Conservation (phyloP, 2,113 vertebrate species). For the Hepsetus odoe region DNA sequence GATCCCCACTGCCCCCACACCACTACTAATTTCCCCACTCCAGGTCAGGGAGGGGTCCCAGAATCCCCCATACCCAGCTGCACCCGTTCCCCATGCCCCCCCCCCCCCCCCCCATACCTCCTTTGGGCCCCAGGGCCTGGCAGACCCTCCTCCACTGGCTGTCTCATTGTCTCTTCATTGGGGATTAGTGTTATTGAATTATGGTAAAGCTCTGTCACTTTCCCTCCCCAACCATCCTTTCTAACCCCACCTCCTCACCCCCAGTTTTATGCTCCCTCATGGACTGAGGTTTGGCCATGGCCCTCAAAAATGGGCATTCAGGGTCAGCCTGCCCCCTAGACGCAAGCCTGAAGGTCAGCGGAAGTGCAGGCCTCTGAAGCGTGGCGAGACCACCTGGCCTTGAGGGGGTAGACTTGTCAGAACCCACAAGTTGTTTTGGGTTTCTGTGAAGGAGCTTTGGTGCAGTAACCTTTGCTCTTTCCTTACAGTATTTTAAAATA, state of each 20-base stretch:
- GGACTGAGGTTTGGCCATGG: not conserved
- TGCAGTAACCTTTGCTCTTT: not conserved
- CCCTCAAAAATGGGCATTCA: constrained; percentile 1
- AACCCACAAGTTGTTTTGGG: constrained; percentile 17
- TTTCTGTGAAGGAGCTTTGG: not conserved
- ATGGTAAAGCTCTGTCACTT: constrained; percentile 60
- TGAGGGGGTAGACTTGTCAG: not conserved
- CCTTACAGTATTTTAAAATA: too few species aligned
- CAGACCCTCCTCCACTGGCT: constrained; percentile 56
- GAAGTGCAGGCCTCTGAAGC: constrained; percentile 56
- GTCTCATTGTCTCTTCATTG: constrained; percentile 72
- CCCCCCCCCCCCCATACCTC: constrained; percentile 26
- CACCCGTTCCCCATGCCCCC: constrained; percentile 64
- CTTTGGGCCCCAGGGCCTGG: constrained; percentile 55
- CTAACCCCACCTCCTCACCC: constrained; percentile 3
- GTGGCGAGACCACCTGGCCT: constrained; percentile 43
- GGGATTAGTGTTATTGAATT: constrained; percentile 82
- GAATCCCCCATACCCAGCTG: constrained; percentile 60
- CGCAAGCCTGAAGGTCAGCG: constrained; percentile 48
- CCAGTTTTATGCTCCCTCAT: not conserved
- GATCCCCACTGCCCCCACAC: constrained; percentile 50
- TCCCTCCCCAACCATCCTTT: constrained; percentile 34
- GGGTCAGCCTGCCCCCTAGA: constrained; percentile 6
- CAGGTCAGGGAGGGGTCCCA: constrained; percentile 31
- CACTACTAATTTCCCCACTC: constrained; percentile 51